Base-by-base conservation (phyloP, 2,113 vertebrate genomes). In the Oryzias melastigma region DNA sequence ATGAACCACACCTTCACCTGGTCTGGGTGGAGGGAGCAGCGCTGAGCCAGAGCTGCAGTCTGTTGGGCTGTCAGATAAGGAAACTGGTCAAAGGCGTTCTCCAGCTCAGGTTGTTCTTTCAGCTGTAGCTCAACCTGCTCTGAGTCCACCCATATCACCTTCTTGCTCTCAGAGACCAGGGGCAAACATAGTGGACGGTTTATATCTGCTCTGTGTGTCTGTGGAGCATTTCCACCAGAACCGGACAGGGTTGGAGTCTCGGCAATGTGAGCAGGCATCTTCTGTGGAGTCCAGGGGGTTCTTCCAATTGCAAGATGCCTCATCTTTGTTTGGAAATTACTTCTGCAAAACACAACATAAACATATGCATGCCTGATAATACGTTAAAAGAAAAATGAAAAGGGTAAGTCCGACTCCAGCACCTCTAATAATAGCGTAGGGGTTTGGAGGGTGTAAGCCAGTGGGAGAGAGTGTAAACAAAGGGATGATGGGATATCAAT, bases 1-100 rank as follows among this genome's bases (percentile, higher is more conserved):
- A 94, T 95, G 75, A 96, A 95, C 95, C 95, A 96, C 14, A 90
- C 89, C 83, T 90, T 93, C 22, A 96, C 94, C 67, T 93, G 91
- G 72, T 95, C 94, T 43, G 90, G 86, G 44, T 92, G 92, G 49
- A 95, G 80, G 10, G 90, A 91, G 54, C 92, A 91, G 19, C 82
- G 84, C 22, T 89, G 71, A 0, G 93, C 93, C 27, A 95, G 89
- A 29, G 85, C 83, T 0, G 81, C 78, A 0, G 89, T 88, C 69
- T 94, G 90, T 25, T 84, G 83, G 45, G 80, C 76, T 10, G 92
- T 93, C 24, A 94, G 92, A 51, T 96, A 96, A 0, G 95, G 94
- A 61, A 94, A 95, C 42, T 77, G 85, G 69, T 90, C 90, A 66
- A 96, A 95, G n/a, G 92, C 92, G n/a, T 92, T 86, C 3, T 89